phyloP scores from a whole-genome alignment of 1,140 invertebrate species.

The Macrobrachium nipponense region DNA sequence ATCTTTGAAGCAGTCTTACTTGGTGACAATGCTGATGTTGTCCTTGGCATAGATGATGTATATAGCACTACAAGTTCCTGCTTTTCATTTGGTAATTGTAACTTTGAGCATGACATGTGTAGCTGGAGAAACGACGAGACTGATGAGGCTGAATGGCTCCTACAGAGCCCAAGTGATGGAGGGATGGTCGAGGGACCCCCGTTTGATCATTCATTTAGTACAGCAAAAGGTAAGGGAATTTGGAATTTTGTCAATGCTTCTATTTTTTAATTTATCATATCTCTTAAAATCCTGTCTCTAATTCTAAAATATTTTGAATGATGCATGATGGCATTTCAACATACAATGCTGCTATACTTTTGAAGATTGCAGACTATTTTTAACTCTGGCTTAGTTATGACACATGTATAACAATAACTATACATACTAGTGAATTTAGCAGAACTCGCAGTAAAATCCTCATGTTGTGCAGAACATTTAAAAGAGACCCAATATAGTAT shows the following conservation, averaged over 20 bases:
- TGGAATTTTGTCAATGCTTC: neutral
- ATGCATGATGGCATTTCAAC: no score
- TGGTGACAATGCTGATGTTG: slow-evolving; percentile 14
- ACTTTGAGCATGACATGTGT: slow-evolving; percentile 60
- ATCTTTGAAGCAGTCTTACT: slow-evolving; percentile 40
- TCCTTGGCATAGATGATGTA: slow-evolving; percentile 56
- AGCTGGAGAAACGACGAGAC: slow-evolving; percentile 30
- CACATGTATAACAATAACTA: no score
- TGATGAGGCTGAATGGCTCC: slow-evolving; percentile 38
- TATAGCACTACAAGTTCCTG: slow-evolving; percentile 39
- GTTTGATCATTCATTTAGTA: slow-evolving; percentile 18
- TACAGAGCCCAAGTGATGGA: slow-evolving; percentile 31
- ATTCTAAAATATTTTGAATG: no score
- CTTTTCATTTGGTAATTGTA: neutral
- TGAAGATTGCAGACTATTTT: neutral
- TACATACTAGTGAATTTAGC: no score
- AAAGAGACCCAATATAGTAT: no score
- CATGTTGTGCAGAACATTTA: no score
- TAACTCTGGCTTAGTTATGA: no score
- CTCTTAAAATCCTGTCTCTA: neutral
- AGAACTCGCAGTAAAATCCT: no score
- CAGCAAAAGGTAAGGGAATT: neutral
- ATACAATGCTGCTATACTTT: no score
- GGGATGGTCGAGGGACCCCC: slow-evolving; percentile 35
- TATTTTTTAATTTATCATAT: neutral